Percentiles rank a stretch among this genome's conserved stretches.
Conservation (phyloP, 2,797 vertebrate genomes). For the Sebastes vulpes region DNA sequence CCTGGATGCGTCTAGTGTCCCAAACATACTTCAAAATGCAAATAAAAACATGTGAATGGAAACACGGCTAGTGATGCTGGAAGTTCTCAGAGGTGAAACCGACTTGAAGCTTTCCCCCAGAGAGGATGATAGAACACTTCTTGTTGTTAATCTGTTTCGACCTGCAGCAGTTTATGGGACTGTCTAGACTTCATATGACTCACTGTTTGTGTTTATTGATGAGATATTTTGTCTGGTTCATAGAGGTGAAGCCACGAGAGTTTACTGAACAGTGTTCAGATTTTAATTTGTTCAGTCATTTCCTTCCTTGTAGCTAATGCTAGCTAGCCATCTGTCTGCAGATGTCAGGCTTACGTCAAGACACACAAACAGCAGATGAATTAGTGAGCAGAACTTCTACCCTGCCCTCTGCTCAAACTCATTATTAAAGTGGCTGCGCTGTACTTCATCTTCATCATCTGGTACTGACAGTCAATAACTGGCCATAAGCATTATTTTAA, state of each 20-base stretch:
- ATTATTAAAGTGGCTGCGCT: neutral
- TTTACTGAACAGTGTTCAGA: neutral
- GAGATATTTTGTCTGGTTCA: neutral
- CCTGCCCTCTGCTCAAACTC: neutral
- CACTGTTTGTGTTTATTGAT: neutral
- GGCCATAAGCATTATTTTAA: neutral
- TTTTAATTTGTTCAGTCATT: neutral
- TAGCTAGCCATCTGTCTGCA: neutral
- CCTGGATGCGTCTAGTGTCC: too few species aligned
- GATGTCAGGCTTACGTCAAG: neutral
- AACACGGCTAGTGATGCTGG: too few species aligned
- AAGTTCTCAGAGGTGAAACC: neutral
- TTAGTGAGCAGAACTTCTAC: neutral
- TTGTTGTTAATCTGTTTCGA: neutral
- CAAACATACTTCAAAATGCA: too few species aligned
- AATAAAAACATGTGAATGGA: too few species aligned
- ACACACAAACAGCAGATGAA: neutral
- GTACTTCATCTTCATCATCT: slow-evolving; percentile 3
- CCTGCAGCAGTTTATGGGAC: neutral
- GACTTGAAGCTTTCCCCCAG: neutral
- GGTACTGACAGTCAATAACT: neutral
- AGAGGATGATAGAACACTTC: neutral
- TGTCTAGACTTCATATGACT: neutral
- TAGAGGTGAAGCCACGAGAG: neutral
- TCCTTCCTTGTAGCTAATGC: neutral